Evolutionary conservation across 53 echinoderm and acorn worm genomes (phyloP), one percentile per base, ranked within the genome.

Genomic region (Echinometra lucunter): DNA sequence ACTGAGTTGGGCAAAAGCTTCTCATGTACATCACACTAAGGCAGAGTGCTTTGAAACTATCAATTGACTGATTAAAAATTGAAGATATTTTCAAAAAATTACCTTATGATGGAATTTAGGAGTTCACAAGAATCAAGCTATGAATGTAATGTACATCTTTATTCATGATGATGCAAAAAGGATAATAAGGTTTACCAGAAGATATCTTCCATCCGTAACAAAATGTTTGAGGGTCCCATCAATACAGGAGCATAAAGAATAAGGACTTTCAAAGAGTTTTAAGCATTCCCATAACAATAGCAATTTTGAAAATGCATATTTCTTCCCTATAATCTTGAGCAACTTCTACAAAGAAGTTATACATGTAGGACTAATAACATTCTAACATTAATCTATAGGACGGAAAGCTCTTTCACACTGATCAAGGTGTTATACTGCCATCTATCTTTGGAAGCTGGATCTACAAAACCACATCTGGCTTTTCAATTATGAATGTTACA

Each of bases 341-440:
- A n/a, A n/a, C n/a, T n/a, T n/a, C n/a, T n/a, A n/a, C n/a, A n/a
- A n/a, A n/a, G n/a, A n/a, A n/a, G n/a, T n/a, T n/a, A n/a, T n/a
- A n/a, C n/a, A n/a, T n/a, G n/a, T n/a, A n/a, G n/a, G n/a, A n/a
- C n/a, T n/a, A n/a, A n/a, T n/a, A n/a, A n/a, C n/a, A n/a, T n/a
- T n/a, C n/a, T n/a, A n/a, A n/a, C 9, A 63, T 69, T 30, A 32
- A 2, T 34, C 69, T 69, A 30, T 16, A 78, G 18, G 78, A 42
- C 4, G 78, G 2, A 21, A 38, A 78, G 78, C 42, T 35, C 42
- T 21, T 21, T 42, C 21, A 78, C 78, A 78, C 21, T 40, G 42
- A 78, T 78, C 42, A 16, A n/a, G 49, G 49, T 85, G 53, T 85
- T 89, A 89, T 89, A 89, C 89, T 89, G 89, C 89, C 89, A 89